A percentile compares a stretch with the other conserved stretches of the same genome.
Conservation (phyloP, 1,140 invertebrate genomes). For the Trissolcus basalis region DNA sequence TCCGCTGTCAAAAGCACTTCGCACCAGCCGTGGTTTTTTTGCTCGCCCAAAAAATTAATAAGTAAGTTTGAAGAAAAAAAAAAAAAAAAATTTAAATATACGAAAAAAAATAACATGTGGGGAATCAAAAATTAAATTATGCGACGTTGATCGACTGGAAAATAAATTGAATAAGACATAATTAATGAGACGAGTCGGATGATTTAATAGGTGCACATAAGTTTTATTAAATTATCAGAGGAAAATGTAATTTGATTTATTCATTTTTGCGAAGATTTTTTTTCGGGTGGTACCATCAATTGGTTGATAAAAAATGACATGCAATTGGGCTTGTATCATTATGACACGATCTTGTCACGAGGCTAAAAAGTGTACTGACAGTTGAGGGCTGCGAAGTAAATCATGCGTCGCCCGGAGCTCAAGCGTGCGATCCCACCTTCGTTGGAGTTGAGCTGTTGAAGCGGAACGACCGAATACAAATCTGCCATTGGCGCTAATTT, state of each 20-base stretch:
- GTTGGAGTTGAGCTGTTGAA: slow-evolving; percentile 65
- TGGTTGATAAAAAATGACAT: no score
- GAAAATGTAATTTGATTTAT: no score
- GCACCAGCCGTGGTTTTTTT: not conserved
- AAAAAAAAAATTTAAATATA: no score
- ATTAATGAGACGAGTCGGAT: no score
- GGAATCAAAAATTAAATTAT: not conserved
- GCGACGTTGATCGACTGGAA: not conserved
- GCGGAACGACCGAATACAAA: slow-evolving; percentile 65
- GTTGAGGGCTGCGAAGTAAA: slow-evolving; percentile 63
- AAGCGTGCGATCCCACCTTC: slow-evolving; percentile 13
- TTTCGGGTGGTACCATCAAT: no score
- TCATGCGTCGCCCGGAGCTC: slow-evolving; percentile 61
- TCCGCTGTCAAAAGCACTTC: slow-evolving; percentile 22
- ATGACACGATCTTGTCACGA: slow-evolving; percentile 24
- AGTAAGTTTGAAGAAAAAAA: no score
- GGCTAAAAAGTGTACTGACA: slow-evolving; percentile 3
- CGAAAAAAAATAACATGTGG: no score
- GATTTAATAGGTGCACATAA: no score
- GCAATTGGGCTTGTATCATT: not conserved
- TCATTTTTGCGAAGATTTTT: no score
- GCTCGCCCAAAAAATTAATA: no score
- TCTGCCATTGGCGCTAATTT: slow-evolving; percentile 69
- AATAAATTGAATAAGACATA: no score
- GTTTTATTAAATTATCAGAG: no score